These are phyloP conservation scores for Heliothis virescens DNA, from an alignment of 1,140 invertebrate species.

Conservation along the genomic window DNA sequence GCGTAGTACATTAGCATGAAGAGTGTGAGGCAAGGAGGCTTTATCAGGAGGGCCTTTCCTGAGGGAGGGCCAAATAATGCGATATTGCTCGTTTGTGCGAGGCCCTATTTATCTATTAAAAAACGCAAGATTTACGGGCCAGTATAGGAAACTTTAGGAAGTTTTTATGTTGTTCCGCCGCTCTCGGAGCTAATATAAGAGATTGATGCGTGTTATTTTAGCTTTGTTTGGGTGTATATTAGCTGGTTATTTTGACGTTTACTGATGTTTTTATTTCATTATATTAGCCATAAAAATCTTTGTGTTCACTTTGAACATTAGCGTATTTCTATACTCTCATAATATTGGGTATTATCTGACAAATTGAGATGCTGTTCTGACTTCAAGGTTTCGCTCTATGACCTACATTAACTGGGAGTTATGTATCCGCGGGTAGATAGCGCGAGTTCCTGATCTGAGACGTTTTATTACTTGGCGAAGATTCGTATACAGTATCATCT, in stretches of 20 bases:
- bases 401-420: slow-evolving; percentile 20
- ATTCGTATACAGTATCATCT: slow-evolving; percentile 34
- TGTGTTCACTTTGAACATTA: background rate
- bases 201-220: slow-evolving; percentile 79
- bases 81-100: slow-evolving; percentile 85
- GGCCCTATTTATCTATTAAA: slow-evolving; percentile 86
- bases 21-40: slow-evolving; percentile 82
- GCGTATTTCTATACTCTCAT: slow-evolving; percentile 11
- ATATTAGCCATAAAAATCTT: slow-evolving; percentile 27
- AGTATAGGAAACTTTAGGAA: slow-evolving; percentile 81
- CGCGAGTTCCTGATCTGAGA: background rate
- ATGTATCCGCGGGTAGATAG: slow-evolving; percentile 3
- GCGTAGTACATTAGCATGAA: slow-evolving; percentile 84
- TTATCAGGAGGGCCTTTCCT: slow-evolving; percentile 85
- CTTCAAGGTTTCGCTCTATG: slow-evolving; percentile 21
- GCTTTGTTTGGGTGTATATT: slow-evolving; percentile 58
- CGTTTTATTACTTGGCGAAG: slow-evolving; percentile 1
- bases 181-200: slow-evolving; percentile 74
- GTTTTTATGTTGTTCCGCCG: slow-evolving; percentile 81
- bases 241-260: slow-evolving; percentile 44
- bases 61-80: slow-evolving; percentile 85
- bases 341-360: background rate
- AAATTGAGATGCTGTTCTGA: background rate
- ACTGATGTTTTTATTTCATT: slow-evolving; percentile 35
- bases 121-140: slow-evolving; percentile 82